Evolutionary conservation across 2,888 invertebrate genomes (phyloP).

Genomic region (Lomographa bimaculata): DNA sequence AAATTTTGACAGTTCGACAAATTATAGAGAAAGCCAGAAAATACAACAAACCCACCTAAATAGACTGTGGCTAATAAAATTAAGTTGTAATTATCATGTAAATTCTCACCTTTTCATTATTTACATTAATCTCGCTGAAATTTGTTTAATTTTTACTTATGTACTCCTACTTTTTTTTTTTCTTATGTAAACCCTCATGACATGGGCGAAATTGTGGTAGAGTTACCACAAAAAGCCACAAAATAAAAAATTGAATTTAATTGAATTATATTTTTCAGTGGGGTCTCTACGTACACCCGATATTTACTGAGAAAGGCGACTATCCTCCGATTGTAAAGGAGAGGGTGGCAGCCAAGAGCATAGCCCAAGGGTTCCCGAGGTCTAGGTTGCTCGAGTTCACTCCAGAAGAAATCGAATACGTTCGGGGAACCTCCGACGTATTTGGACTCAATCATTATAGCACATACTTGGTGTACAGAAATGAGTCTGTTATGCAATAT

Average conservation of each 20-base stretch:
- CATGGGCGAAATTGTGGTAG: not conserved
- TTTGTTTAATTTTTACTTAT: too few species aligned
- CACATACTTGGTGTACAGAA: slow-evolving; percentile 50
- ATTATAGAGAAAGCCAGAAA: too few species aligned
- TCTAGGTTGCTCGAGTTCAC: slow-evolving; percentile 70
- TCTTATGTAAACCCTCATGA: too few species aligned
- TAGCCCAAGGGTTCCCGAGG: slow-evolving; percentile 60
- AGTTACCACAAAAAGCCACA: too few species aligned
- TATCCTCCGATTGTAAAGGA: slow-evolving; percentile 84
- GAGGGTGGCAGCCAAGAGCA: slow-evolving; percentile 77
- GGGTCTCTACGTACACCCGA: slow-evolving; percentile 84
- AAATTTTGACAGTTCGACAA: too few species aligned
- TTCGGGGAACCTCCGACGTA: slow-evolving; percentile 50
- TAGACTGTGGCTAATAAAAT: too few species aligned
- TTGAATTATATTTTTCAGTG: slow-evolving; percentile 58
- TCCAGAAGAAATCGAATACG: slow-evolving; percentile 54
- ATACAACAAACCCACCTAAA: too few species aligned
- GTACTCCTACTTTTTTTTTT: too few species aligned
- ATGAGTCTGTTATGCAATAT: slow-evolving; percentile 36
- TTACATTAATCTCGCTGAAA: too few species aligned
- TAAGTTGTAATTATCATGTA: too few species aligned
- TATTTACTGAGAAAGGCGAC: slow-evolving; percentile 82
- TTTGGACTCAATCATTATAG: slow-evolving; percentile 86
- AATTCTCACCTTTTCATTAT: too few species aligned
- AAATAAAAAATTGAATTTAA: too few species aligned